A percentile compares a stretch with the other conserved stretches of the same genome.
Conservation (phyloP, 2,888 invertebrate genomes). For the Sesamia inferens region DNA sequence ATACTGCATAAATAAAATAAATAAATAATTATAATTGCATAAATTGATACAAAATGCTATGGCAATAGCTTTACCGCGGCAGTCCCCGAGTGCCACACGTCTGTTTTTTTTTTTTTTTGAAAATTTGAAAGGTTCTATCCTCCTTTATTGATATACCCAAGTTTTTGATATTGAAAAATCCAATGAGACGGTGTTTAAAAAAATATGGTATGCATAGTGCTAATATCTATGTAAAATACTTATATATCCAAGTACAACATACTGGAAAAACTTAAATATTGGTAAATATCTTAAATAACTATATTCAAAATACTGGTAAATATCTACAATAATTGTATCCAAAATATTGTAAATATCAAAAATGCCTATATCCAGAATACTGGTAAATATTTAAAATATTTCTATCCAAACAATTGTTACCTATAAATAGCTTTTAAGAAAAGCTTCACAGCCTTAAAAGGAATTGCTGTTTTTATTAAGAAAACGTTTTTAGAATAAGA, state of each 20-base stretch:
- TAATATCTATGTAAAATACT: neutral
- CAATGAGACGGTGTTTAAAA: neutral
- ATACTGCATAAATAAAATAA: too few species aligned
- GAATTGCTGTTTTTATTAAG: neutral
- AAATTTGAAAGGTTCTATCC: too few species aligned
- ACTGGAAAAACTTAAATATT: neutral
- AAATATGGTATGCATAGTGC: neutral
- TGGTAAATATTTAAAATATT: too few species aligned
- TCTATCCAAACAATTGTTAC: neutral
- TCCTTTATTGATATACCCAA: neutral
- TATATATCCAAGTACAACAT: neutral
- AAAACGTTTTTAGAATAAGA: slow-evolving; percentile 4
- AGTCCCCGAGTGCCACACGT: too few species aligned
- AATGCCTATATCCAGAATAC: neutral
- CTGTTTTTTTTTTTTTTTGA: too few species aligned
- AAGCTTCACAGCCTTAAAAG: neutral
- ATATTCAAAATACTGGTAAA: neutral
- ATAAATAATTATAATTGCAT: too few species aligned
- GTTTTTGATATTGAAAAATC: neutral
- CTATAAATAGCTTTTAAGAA: neutral
- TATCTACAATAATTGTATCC: neutral
- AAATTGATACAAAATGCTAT: too few species aligned
- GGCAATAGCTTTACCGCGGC: too few species aligned
- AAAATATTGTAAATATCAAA: neutral
- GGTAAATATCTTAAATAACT: neutral